phyloP scores from a whole-genome alignment of 2,113 vertebrate species.

The Callaeas wilsoni region DNA sequence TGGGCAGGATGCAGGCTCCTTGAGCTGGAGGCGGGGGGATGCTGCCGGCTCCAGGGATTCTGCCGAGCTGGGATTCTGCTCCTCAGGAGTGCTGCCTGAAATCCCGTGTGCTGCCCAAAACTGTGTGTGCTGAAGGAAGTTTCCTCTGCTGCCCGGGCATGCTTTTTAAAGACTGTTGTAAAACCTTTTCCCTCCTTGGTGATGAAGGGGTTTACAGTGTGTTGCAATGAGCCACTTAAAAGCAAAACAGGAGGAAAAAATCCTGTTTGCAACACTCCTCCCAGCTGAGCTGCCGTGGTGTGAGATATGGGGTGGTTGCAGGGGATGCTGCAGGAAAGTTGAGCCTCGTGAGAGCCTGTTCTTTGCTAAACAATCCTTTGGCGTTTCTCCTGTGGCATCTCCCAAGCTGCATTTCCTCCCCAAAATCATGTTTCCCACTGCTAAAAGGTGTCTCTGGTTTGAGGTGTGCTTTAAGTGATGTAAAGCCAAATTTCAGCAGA shows the following conservation, averaged over 20 bases:
- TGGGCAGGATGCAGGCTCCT: background rate
- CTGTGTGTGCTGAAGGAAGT: rapidly evolving
- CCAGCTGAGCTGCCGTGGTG: background rate
- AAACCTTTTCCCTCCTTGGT: background rate
- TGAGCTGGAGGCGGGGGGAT: background rate
- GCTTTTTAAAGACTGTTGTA: background rate
- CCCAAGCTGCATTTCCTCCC: background rate
- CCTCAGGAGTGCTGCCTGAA: rapidly evolving
- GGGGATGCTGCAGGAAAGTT: background rate
- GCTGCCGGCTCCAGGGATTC: background rate
- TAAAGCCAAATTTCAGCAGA: background rate
- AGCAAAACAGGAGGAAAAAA: background rate
- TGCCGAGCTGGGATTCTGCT: background rate
- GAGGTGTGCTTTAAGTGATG: background rate
- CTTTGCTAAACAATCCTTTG: background rate
- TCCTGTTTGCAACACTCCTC: background rate
- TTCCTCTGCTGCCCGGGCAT: background rate
- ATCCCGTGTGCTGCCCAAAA: background rate
- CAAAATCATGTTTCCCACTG: rapidly evolving
- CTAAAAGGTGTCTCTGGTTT: background rate
- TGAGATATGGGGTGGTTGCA: background rate
- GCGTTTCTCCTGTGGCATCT: background rate
- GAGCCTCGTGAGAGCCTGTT: background rate
- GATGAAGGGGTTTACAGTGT: background rate
- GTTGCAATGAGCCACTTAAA: conserved; percentile 2